A percentile compares a stretch with the other conserved stretches of the same genome.
Evolutionary conservation across 2,797 vertebrate species (phyloP).

Genomic region (Pelodytes ibericus): DNA sequence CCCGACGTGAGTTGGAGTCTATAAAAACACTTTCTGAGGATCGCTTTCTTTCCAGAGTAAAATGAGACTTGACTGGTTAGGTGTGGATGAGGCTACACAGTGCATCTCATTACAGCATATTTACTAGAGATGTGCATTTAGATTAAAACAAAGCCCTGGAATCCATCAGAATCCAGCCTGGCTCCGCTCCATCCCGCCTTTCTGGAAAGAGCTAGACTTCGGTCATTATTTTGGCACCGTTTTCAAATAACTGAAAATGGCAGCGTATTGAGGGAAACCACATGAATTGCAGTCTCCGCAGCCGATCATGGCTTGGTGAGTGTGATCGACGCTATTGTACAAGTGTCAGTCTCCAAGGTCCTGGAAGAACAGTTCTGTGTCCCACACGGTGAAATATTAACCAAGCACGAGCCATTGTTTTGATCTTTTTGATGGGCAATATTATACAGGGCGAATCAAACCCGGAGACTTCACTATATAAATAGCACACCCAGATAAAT

Average conservation of each 20-base stretch:
- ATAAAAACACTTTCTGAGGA: not conserved
- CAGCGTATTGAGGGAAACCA: not conserved
- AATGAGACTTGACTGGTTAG: not conserved
- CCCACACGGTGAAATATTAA: too few relatives aligned
- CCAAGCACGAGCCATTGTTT: too few relatives aligned
- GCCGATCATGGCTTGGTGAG: too few relatives aligned
- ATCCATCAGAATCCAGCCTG: not conserved
- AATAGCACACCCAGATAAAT: too few relatives aligned
- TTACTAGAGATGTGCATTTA: not conserved
- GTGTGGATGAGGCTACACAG: constrained; percentile 1
- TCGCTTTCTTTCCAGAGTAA: not conserved
- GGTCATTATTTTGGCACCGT: not conserved
- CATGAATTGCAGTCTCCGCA: not conserved
- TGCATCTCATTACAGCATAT: not conserved
- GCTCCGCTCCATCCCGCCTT: not conserved
- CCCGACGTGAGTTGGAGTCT: not conserved
- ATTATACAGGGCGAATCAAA: too few relatives aligned
- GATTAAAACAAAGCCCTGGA: not conserved
- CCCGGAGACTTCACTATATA: too few relatives aligned
- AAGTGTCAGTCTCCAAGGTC: not conserved
- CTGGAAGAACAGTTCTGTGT: not conserved
- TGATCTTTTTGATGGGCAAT: too few relatives aligned
- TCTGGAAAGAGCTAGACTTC: not conserved
- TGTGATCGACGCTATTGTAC: not conserved
- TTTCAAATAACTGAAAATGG: not conserved